Conservation (phyloP, 30 jellyfish, hydroid and myxozoan genomes). For the Nemopilema nomurai region DNA sequence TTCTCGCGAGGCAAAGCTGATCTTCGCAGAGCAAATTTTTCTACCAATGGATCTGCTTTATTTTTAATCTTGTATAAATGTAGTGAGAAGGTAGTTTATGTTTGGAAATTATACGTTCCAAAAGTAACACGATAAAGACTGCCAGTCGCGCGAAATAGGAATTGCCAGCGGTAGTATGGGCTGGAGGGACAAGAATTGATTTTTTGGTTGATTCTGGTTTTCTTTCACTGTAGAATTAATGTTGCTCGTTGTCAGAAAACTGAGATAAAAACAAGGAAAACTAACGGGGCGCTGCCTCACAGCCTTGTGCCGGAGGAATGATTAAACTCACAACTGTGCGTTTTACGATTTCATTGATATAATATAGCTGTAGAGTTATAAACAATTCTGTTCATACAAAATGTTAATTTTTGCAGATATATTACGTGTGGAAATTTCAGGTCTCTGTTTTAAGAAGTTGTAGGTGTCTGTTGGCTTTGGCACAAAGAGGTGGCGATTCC, state of each 20-base stretch:
- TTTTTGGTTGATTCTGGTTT: too few species aligned
- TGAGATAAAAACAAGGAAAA: background rate
- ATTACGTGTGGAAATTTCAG: background rate
- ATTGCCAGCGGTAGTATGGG: too few species aligned
- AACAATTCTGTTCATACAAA: background rate
- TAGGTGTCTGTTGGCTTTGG: background rate
- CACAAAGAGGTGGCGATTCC: background rate
- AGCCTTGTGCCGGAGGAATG: background rate
- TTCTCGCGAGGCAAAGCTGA: too few species aligned
- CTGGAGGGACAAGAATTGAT: too few species aligned
- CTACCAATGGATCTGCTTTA: too few species aligned
- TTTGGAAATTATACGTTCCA: too few species aligned
- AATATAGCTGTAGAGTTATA: background rate
- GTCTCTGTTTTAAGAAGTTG: background rate
- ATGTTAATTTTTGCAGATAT: background rate
- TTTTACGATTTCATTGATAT: background rate
- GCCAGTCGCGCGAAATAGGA: too few species aligned
- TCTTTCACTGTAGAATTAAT: background rate
- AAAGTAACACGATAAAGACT: too few species aligned
- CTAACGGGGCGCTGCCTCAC: background rate
- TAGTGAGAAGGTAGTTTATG: too few species aligned
- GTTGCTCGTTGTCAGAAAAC: background rate
- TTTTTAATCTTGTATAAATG: too few species aligned
- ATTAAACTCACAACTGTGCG: background rate
- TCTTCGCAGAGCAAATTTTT: too few species aligned